Percentiles rank a stretch among this genome's conserved stretches.
Evolutionary conservation across 2,113 vertebrate species (phyloP).

Genomic region (Trogon surrucura): DNA sequence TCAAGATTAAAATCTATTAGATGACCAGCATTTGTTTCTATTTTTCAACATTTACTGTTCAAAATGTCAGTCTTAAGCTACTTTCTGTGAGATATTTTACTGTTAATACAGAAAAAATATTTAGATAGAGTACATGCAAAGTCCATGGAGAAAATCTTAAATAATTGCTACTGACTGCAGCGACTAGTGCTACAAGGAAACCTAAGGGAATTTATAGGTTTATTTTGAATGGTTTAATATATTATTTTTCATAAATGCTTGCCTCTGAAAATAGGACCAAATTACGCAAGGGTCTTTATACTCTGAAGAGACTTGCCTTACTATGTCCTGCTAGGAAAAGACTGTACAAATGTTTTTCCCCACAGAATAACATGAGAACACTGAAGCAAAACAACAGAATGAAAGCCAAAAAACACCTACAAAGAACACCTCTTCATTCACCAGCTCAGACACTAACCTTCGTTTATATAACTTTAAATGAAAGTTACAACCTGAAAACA

Average conservation of each 20-base stretch:
- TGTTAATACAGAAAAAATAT: constrained; percentile 6
- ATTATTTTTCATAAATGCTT: not conserved
- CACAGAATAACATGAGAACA: not conserved
- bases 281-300: not conserved
- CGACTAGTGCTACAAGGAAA: not conserved
- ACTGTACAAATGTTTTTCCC: not conserved
- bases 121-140: not conserved
- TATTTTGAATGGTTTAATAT: not conserved
- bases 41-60: not conserved
- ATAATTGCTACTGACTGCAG: not conserved
- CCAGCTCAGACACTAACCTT: not conserved
- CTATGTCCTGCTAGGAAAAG: not conserved
- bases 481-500: not conserved
- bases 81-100: not conserved
- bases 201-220: not conserved
- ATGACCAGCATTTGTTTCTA: not conserved
- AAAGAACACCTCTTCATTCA: not conserved
- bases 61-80: not conserved
- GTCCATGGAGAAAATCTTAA: not conserved
- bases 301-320: not conserved
- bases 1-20: not conserved
- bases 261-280: not conserved
- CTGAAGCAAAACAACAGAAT: constrained; percentile 1
- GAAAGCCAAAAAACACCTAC: not conserved
- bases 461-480: not conserved